phyloP scores from a whole-genome alignment of 2,888 invertebrate species.

The Lymantria monacha region DNA sequence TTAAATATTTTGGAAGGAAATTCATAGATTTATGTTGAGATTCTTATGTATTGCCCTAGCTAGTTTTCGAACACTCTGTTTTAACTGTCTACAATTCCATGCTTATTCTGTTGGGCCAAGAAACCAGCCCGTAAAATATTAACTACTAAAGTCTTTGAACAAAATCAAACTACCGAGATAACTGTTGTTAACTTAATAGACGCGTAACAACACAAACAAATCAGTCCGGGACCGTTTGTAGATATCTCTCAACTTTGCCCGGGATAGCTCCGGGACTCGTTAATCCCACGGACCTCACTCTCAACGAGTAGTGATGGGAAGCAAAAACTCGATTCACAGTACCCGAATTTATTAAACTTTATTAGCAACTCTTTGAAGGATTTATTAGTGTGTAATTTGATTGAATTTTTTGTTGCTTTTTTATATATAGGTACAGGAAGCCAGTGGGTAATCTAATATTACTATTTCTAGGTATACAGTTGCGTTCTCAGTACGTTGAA shows the following conservation, averaged over 20 bases:
- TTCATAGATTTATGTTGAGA: no score
- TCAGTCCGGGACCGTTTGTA: conserved; percentile 36
- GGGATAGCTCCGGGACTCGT: conserved; percentile 35
- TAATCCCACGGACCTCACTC: conserved; percentile 35
- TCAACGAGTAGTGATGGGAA: conserved; percentile 22
- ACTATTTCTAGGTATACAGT: no score
- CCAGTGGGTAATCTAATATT: no score
- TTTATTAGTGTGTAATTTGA: conserved; percentile 8
- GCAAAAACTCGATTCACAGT: conserved; percentile 7
- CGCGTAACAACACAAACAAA: conserved; percentile 41
- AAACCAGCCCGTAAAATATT: not conserved
- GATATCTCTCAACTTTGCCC: conserved; percentile 40
- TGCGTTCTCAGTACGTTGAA: no score
- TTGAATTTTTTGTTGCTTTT: conserved; percentile 1
- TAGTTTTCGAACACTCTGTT: no score
- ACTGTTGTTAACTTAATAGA: conserved; percentile 39
- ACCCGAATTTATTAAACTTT: conserved; percentile 5
- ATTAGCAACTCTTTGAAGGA: conserved; percentile 5
- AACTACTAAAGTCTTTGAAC: not conserved
- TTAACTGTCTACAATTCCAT: no score
- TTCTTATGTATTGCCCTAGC: no score
- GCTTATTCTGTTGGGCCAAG: no score
- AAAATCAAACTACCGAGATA: conserved; percentile 31
- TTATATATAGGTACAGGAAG: no score
- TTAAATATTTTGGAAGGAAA: no score